A percentile compares a stretch with the other conserved stretches of the same genome.
Conservation (phyloP, 1,140 invertebrate species). For the Ceratoteleas bidentatus region DNA sequence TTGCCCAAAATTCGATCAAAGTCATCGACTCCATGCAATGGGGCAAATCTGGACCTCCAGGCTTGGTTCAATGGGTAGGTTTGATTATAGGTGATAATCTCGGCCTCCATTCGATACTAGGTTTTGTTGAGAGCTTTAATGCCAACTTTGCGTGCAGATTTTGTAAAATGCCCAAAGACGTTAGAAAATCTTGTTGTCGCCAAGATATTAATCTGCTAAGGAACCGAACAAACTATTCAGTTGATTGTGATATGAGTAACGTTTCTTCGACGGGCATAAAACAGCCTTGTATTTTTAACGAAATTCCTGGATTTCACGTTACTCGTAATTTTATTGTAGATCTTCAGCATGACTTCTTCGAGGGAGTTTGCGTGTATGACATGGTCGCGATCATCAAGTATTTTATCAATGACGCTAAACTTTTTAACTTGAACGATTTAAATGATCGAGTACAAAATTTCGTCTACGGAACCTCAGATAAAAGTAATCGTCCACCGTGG, state of each 20-base stretch:
- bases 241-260: background rate
- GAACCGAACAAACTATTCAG: background rate
- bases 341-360: constrained; percentile 1
- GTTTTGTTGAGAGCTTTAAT: background rate
- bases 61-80: no score
- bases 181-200: background rate
- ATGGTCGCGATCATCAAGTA: constrained; percentile 11
- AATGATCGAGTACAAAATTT: constrained; percentile 7
- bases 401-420: background rate
- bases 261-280: background rate
- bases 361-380: background rate
- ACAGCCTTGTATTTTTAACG: background rate
- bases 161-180: background rate
- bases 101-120: background rate
- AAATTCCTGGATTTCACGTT: background rate
- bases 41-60: no score
- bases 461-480: constrained; percentile 14
- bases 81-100: no score
- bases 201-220: background rate
- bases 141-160: background rate
- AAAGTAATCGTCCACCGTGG: constrained; percentile 7
- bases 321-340: background rate
- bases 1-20: no score
- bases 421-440: constrained; percentile 7
- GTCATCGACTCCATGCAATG: no score